phyloP scores from a whole-genome alignment of 2,797 vertebrate species.

The Peromyscus aztecus region DNA sequence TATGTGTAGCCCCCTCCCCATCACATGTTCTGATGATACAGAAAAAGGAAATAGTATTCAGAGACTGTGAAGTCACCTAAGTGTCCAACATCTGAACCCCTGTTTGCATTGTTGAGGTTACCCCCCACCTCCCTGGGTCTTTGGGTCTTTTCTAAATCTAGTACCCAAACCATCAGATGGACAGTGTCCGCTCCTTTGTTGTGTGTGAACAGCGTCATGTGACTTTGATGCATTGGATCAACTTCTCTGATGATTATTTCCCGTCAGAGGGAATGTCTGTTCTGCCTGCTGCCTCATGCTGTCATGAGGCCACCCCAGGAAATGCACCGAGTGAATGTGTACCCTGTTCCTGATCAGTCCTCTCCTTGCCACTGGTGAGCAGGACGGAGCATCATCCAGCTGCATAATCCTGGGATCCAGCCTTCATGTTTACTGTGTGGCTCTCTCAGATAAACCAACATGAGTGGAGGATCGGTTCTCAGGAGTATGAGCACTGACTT shows the following conservation, averaged over 20 bases:
- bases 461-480: not conserved
- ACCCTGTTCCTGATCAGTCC: not conserved
- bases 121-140: not conserved
- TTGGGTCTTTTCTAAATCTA: not conserved
- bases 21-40: not conserved
- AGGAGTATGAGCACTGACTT: not conserved
- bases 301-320: not conserved
- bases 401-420: not conserved
- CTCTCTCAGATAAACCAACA: not conserved
- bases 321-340: rapidly evolving
- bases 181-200: not conserved
- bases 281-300: not conserved
- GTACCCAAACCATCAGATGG: not conserved
- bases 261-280: not conserved
- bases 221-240: not conserved
- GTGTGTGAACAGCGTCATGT: rapidly evolving
- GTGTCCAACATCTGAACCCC: not conserved
- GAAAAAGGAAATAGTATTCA: not conserved
- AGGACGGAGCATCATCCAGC: not conserved
- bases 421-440: not conserved
- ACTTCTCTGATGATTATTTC: not conserved
- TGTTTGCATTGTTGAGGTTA: not conserved
- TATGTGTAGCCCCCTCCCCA: not conserved
- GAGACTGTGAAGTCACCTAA: not conserved
- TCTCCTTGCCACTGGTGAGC: not conserved